phyloP scores from a whole-genome alignment of 1,140 invertebrate species.

The Branchinecta lindahli region DNA sequence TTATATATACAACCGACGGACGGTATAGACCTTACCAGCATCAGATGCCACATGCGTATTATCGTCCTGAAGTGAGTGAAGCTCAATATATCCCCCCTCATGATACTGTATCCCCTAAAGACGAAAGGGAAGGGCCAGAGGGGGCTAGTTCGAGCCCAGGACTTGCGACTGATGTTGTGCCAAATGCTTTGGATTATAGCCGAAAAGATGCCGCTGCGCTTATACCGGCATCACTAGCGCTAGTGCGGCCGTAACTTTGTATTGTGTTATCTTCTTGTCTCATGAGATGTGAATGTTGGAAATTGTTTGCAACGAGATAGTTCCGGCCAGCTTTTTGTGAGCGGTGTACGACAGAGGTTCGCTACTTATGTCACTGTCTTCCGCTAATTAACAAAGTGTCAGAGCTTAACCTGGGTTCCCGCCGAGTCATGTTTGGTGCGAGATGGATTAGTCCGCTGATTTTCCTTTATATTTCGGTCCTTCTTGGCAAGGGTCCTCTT shows the following conservation, averaged over 20 bases:
- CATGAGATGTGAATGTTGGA: not conserved
- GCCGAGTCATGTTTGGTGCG: too few relatives aligned
- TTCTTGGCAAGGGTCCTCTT: too few relatives aligned
- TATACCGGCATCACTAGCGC: conserved; percentile 2
- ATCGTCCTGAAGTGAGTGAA: not conserved
- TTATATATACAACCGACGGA: not conserved
- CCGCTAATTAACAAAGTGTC: too few relatives aligned
- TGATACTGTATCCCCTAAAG: conserved; percentile 14
- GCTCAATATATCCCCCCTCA: not conserved
- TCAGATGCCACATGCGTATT: not conserved
- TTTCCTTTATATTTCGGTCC: too few relatives aligned
- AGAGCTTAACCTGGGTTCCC: too few relatives aligned
- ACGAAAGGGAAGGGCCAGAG: conserved; percentile 28
- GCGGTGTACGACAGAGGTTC: too few relatives aligned
- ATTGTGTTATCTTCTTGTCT: not conserved
- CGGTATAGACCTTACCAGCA: not conserved
- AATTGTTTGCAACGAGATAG: too few relatives aligned
- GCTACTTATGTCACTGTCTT: too few relatives aligned
- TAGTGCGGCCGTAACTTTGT: not conserved
- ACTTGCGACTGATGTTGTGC: conserved; percentile 17
- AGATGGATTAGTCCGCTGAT: too few relatives aligned
- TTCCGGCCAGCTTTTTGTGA: too few relatives aligned
- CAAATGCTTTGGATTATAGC: not conserved
- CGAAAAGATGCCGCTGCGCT: not conserved
- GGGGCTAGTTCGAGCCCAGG: conserved; percentile 29